Evolutionary conservation across 1,140 invertebrate genomes (phyloP).

Genomic region (Carposina sasakii): DNA sequence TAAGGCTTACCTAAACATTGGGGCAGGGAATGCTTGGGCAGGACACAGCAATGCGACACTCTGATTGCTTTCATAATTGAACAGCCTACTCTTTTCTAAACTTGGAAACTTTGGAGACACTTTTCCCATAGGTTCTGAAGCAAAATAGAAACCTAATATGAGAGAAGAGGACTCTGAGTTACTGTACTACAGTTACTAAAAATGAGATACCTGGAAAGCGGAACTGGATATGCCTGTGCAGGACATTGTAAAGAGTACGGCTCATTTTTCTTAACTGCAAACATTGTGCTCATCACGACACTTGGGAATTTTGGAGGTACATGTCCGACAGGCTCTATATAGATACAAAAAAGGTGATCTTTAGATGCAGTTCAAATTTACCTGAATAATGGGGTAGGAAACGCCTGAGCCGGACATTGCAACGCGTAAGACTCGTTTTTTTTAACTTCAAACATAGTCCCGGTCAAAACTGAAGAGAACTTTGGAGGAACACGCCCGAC

Average conservation of each 20-base stretch:
- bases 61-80: slow-evolving; percentile 60
- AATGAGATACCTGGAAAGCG: slow-evolving; percentile 78
- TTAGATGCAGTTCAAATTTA: slow-evolving; percentile 50
- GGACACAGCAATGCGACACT: slow-evolving; percentile 57
- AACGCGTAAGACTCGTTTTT: slow-evolving; percentile 73
- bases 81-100: slow-evolving; percentile 77
- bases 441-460: slow-evolving; percentile 80
- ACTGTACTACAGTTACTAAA: slow-evolving; percentile 12
- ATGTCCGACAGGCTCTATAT: slow-evolving; percentile 79
- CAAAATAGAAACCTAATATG: slow-evolving; percentile 28
- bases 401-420: slow-evolving; percentile 83
- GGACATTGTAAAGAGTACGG: slow-evolving; percentile 77
- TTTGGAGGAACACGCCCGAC: slow-evolving; percentile 73
- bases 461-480: slow-evolving; percentile 70
- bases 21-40: slow-evolving; percentile 78
- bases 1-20: slow-evolving; percentile 72
- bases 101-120: slow-evolving; percentile 78
- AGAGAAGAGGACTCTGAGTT: neutral
- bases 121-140: slow-evolving; percentile 73
- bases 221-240: slow-evolving; percentile 81
- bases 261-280: slow-evolving; percentile 54
- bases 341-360: slow-evolving; percentile 27
- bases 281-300: slow-evolving; percentile 70
- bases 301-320: slow-evolving; percentile 78
- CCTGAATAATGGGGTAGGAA: slow-evolving; percentile 79